Conservation (phyloP, 2,888 invertebrate genomes). For the Odontothrips loti region DNA sequence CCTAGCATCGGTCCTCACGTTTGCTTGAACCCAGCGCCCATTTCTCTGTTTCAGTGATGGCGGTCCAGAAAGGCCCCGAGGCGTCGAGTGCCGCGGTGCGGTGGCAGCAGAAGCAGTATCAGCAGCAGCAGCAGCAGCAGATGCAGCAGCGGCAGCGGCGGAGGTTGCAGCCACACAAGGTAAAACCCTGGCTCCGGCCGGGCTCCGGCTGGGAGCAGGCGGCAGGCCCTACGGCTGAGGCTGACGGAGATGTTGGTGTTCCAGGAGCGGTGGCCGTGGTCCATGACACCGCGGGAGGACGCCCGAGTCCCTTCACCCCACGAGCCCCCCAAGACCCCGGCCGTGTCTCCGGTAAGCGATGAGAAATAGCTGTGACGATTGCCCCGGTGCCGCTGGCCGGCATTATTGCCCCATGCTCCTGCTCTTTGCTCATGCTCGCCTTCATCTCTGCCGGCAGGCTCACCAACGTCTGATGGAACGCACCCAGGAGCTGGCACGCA, state of each 20-base stretch:
- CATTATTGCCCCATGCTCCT: neutral
- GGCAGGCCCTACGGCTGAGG: neutral
- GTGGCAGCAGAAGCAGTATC: neutral
- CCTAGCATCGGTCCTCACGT: neutral
- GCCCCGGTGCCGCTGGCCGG: neutral
- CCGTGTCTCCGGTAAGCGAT: neutral
- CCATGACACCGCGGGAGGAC: neutral
- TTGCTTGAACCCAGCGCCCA: neutral
- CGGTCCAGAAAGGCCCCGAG: neutral
- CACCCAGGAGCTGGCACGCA: slow-evolving; percentile 42
- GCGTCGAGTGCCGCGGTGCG: neutral
- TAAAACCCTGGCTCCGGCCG: neutral
- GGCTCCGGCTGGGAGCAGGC: neutral
- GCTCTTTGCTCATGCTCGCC: neutral
- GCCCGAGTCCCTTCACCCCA: neutral
- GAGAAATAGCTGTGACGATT: no score
- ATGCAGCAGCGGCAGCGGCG: neutral
- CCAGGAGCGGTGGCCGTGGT: slow-evolving; percentile 14
- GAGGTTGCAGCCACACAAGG: slow-evolving; percentile 2
- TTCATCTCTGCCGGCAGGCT: neutral
- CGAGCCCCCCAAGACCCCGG: neutral
- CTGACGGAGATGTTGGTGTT: no score
- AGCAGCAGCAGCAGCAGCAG: neutral
- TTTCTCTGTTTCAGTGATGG: neutral
- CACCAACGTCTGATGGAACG: slow-evolving; percentile 40